phyloP scores from a whole-genome alignment of 2,113 vertebrate species.

The Halichoerus grypus region DNA sequence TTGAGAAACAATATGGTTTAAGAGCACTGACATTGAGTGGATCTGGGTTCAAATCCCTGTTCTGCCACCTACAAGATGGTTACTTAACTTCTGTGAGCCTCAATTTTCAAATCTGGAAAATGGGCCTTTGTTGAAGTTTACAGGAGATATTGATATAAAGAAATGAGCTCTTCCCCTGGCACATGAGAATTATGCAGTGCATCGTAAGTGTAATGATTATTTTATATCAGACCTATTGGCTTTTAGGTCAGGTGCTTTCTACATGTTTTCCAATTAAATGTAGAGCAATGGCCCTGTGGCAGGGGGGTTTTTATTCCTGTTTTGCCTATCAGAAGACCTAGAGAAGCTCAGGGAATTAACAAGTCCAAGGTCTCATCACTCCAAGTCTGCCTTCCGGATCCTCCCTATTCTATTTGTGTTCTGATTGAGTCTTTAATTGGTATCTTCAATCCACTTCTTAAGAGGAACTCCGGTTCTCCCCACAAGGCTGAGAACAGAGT shows the following conservation, averaged over 20 bases:
- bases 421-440: not conserved
- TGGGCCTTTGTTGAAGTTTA: not conserved
- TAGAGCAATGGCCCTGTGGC: not conserved
- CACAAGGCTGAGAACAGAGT: not conserved
- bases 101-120: not conserved
- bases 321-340: not conserved
- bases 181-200: not conserved
- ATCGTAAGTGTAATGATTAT: not conserved
- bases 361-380: not conserved
- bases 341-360: not conserved
- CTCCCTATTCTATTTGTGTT: not conserved
- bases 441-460: not conserved
- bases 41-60: not conserved
- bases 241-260: not conserved
- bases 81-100: not conserved
- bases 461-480: not conserved
- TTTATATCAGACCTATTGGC: not conserved
- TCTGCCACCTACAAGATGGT: not conserved
- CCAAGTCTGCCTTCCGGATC: not conserved
- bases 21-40: not conserved
- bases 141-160: not conserved
- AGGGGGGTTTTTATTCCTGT: not conserved
- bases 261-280: not conserved
- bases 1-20: not conserved
- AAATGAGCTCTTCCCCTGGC: not conserved